A percentile compares a stretch with the other conserved stretches of the same genome.
Conservation (phyloP, 2,888 invertebrate species). For the Folsomia manolachei region DNA sequence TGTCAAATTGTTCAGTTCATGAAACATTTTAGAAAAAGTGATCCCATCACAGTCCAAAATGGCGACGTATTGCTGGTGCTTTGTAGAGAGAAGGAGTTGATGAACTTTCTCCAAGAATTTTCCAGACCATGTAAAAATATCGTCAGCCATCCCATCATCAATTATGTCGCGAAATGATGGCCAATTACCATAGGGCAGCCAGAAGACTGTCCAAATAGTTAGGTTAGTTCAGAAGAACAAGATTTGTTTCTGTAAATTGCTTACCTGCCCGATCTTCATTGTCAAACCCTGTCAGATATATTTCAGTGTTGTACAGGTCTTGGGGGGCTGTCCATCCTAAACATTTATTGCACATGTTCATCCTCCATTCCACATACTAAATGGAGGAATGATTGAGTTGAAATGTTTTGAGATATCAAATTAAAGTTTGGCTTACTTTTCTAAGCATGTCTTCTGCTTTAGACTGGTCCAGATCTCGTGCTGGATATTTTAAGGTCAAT, state of each 20-base stretch:
- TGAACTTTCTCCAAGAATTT: constrained; percentile 6
- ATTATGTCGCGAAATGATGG: neutral
- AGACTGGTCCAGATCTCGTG: neutral
- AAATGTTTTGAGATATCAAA: no score
- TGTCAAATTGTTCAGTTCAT: no score
- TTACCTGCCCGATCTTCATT: constrained; percentile 10
- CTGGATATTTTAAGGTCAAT: neutral
- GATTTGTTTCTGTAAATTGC: no score
- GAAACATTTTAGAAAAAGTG: no score
- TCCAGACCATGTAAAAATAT: neutral
- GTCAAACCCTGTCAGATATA: constrained; percentile 9
- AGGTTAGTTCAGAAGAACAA: no score
- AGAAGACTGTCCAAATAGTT: neutral
- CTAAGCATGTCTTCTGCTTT: constrained; percentile 12
- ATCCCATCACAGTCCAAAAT: constrained; percentile 2
- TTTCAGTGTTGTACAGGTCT: neutral
- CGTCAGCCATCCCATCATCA: neutral
- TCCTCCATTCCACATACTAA: neutral
- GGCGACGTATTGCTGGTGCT: constrained; percentile 10
- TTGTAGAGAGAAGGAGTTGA: neutral
- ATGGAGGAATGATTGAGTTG: neutral
- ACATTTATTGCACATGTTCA: neutral
- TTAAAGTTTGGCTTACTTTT: neutral
- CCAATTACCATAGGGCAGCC: neutral
- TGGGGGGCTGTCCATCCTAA: neutral